These are phyloP conservation scores for Lithophane socia DNA, from an alignment of 2,888 invertebrate genomes.

Conservation along the genomic window DNA sequence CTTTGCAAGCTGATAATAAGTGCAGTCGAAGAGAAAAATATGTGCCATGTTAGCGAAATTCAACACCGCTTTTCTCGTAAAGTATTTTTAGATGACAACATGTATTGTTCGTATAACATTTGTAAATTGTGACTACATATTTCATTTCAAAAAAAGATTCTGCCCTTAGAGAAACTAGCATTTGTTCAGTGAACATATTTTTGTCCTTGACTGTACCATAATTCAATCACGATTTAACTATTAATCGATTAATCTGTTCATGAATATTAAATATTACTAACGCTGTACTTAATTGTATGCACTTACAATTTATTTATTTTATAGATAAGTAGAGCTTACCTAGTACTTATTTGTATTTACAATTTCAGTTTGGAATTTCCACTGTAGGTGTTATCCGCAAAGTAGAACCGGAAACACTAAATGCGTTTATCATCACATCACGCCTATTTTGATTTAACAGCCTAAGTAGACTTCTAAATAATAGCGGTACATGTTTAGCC, in stretches of 20 bases:
- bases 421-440: neutral
- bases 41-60: neutral
- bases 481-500: neutral
- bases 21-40: conserved; percentile 3
- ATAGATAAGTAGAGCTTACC: neutral
- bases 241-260: neutral
- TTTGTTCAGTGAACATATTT: neutral
- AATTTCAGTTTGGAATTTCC: conserved; percentile 4
- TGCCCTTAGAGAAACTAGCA: neutral
- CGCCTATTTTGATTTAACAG: neutral
- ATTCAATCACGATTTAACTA: conserved; percentile 19
- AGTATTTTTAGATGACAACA: neutral
- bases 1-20: too few species aligned
- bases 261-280: conserved; percentile 11
- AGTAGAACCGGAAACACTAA: neutral
- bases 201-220: conserved; percentile 3
- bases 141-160: neutral
- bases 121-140: neutral
- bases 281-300: neutral
- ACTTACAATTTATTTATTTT: conserved; percentile 13
- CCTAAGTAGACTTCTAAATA: neutral
- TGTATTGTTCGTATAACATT: neutral
- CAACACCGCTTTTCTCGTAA: neutral
- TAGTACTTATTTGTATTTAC: neutral
- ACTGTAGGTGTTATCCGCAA: conserved; percentile 5